These are phyloP conservation scores for Cheilosia soror DNA, from an alignment of 2,888 invertebrate genomes.

Conservation along the genomic window DNA sequence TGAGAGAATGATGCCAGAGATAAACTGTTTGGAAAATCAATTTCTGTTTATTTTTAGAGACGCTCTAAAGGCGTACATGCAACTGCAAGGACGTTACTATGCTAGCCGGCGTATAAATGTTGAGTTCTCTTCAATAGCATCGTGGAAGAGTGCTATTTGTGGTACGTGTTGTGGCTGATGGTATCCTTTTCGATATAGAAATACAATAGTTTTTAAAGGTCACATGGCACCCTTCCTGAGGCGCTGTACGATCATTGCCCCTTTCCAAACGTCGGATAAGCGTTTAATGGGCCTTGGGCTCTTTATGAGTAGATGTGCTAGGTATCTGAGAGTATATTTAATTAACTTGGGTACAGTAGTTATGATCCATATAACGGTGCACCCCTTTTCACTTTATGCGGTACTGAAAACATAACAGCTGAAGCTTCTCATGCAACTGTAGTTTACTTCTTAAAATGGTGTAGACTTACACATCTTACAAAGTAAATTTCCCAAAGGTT, in stretches of 20 bases:
- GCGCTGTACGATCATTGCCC: background rate
- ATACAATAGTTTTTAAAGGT: slow-evolving; percentile 20
- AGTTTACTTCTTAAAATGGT: too few species aligned
- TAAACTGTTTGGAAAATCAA: background rate
- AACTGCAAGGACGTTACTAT: slow-evolving; percentile 94
- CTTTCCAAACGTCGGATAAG: too few species aligned
- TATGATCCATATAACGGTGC: too few species aligned
- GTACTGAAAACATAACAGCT: too few species aligned
- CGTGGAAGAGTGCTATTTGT: slow-evolving; percentile 95
- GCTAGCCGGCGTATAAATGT: slow-evolving; percentile 92
- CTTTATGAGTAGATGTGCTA: too few species aligned
- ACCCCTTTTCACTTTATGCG: too few species aligned
- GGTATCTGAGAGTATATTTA: too few species aligned
- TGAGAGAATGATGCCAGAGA: slow-evolving; percentile 55
- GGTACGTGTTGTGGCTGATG: slow-evolving; percentile 85
- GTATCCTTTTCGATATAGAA: slow-evolving; percentile 80
- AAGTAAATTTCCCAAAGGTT: too few species aligned
- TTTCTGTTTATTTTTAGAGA: slow-evolving; percentile 84
- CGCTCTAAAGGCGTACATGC: slow-evolving; percentile 89
- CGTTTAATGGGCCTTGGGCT: too few species aligned
- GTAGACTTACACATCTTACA: too few species aligned
- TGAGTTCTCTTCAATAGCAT: slow-evolving; percentile 90
- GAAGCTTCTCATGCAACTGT: too few species aligned
- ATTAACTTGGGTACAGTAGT: too few species aligned
- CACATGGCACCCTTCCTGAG: background rate